These are phyloP conservation scores for Trachymyrmex cornetzi DNA, from an alignment of 1,140 invertebrate species.

Conservation along the genomic window DNA sequence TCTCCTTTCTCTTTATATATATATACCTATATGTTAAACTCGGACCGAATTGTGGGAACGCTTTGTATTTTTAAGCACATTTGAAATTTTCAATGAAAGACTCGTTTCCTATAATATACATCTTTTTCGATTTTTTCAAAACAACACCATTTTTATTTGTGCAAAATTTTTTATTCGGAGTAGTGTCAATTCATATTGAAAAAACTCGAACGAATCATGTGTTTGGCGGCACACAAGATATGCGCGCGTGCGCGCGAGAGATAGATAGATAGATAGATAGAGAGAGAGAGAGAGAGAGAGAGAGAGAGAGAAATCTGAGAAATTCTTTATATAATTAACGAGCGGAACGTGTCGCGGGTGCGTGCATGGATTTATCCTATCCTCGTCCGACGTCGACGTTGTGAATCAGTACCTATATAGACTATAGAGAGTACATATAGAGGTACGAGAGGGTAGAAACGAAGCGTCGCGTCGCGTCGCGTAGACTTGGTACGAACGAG, in stretches of 20 bases:
- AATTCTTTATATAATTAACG: conserved; percentile 62
- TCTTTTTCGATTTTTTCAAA: neutral
- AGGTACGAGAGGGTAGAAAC: neutral
- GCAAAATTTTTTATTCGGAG: neutral
- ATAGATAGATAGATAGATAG: no score
- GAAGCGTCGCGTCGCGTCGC: neutral
- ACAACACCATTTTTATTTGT: neutral
- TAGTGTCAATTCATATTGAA: neutral
- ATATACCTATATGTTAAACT: neutral
- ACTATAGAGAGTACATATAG: neutral
- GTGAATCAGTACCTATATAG: conserved; percentile 16
- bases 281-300: no score
- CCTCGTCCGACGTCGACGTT: neutral
- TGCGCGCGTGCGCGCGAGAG: neutral
- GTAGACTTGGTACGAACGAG: conserved; percentile 68
- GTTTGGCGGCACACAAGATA: neutral
- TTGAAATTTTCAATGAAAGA: neutral
- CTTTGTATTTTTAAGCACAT: neutral
- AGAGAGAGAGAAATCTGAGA: conserved; percentile 22
- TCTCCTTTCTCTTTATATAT: neutral
- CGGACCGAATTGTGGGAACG: neutral
- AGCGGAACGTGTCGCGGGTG: conserved; percentile 45
- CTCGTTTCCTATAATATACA: neutral
- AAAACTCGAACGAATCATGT: neutral
- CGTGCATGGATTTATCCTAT: conserved; percentile 46